Percentiles rank a stretch among this genome's conserved stretches.
Evolutionary conservation across 2,113 vertebrate species (phyloP).

Genomic region (Rhinoptilus africanus): DNA sequence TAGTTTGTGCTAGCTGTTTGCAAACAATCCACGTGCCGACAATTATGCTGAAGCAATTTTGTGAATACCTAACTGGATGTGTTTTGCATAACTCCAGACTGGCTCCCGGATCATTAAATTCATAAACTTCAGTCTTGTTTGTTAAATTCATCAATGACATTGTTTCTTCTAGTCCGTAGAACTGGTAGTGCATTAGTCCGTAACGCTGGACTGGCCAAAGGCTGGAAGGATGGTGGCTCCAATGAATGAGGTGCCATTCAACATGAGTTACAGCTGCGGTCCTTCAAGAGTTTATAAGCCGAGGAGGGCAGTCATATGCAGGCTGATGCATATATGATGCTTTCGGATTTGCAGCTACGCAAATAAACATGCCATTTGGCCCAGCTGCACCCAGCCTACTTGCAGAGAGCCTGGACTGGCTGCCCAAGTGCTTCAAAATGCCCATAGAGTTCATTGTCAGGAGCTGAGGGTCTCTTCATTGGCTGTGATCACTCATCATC

Average conservation of each 20-base stretch:
- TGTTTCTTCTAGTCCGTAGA: not conserved
- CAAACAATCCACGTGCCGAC: conserved; percentile 39
- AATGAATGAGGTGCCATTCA: not conserved
- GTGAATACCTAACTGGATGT: conserved; percentile 48
- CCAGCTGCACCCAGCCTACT: not conserved
- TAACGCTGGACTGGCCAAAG: accelerated
- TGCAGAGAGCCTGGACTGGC: not conserved
- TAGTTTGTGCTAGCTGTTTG: conserved; percentile 59
- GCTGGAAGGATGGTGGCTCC: not conserved
- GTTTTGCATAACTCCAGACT: conserved; percentile 36
- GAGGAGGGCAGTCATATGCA: accelerated
- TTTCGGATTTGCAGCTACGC: not conserved
- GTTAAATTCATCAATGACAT: not conserved
- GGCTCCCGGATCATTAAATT: not conserved
- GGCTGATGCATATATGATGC: not conserved
- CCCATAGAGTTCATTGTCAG: accelerated
- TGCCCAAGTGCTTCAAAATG: not conserved
- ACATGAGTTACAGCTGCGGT: not conserved
- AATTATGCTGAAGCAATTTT: conserved; percentile 40
- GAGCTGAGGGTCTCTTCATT: not conserved
- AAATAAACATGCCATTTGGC: not conserved
- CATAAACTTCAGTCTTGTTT: not conserved
- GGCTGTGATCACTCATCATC: not conserved
- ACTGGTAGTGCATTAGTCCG: not conserved
- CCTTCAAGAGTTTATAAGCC: not conserved